Evolutionary conservation across 1,140 invertebrate species (phyloP), one percentile per base, ranked within the genome.

Genomic region (Cheumatopsyche charites): DNA sequence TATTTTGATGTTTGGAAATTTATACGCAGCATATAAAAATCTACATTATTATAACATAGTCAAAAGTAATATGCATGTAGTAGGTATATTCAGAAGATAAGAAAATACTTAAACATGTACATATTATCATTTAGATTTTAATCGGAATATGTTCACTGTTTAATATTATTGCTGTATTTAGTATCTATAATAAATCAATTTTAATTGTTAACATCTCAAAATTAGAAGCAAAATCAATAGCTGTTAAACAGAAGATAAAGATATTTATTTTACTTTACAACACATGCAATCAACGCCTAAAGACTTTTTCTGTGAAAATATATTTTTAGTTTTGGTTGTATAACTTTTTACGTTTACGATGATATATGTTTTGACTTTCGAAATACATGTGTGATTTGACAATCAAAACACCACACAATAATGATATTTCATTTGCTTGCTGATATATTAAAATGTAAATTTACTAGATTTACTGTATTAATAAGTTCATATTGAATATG

Each of bases 21-120:
- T n/a, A n/a, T n/a, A n/a, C n/a, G n/a, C n/a, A n/a, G n/a, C n/a
- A n/a, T n/a, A n/a, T n/a, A n/a, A 25, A 58, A 58, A 21, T 58
- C 1, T 21, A 21, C 17, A 23, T 25, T 36, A 9, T 25, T 25
- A 23, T 25, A 25, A 58, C 21, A 58, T 58, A 58, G 25, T 58
- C 55, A 58, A 58, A 25, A 58, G 3, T 12, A 36, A 36, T 36
- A 3, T 4, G n/a, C n/a, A n/a, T n/a, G n/a, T n/a, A n/a, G n/a
- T 25, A 25, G 55, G 9, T 58, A 13, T 25, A 7, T 25, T 58
- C 17, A 3, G 11, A 58, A 58, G 23, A 58, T 25, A 58, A 23
- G 23, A 58, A 58, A 58, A 58, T 26, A 58, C 55, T 58, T 58
- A 58, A 58, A 58, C 12, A 58, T 58, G 55, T 58, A 58, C 55